Percentiles rank a stretch among this genome's conserved stretches.
These are phyloP conservation scores for Sarcophaga variegata DNA, from an alignment of 2,888 invertebrate genomes.

Conservation along the genomic window DNA sequence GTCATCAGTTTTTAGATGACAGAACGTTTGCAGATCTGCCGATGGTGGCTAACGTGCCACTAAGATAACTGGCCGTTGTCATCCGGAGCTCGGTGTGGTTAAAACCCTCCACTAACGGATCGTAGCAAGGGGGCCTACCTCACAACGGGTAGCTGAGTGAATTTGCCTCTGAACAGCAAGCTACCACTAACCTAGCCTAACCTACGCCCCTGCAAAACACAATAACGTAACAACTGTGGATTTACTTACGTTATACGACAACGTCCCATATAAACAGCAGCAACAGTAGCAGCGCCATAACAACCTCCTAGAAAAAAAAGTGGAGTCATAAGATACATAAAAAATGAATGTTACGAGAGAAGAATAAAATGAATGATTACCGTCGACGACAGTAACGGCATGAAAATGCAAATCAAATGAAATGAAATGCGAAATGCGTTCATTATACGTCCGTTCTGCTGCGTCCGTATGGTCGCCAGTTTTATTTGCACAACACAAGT, in stretches of 20 bases:
- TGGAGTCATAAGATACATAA: neutral
- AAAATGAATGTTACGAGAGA: conserved; percentile 44
- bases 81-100: no score
- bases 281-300: neutral
- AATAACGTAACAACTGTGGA: conserved; percentile 22
- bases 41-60: no score
- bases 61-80: no score
- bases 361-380: conserved; percentile 71
- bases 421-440: conserved; percentile 69
- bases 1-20: no score
- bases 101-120: no score
- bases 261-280: neutral
- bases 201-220: neutral
- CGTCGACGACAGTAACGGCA: conserved; percentile 62
- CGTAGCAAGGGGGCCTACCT: no score
- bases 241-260: conserved; percentile 2
- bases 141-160: no score
- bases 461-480: neutral
- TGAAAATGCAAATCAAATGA: conserved; percentile 71
- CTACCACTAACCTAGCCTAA: no score
- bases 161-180: no score
- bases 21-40: no score
- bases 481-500: conserved; percentile 50
- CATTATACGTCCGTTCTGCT: neutral
- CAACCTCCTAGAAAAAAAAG: neutral